Percentiles rank a stretch among this genome's conserved stretches.
Conservation (phyloP, 2,888 invertebrate genomes). For the Asteroscopus sphinx region DNA sequence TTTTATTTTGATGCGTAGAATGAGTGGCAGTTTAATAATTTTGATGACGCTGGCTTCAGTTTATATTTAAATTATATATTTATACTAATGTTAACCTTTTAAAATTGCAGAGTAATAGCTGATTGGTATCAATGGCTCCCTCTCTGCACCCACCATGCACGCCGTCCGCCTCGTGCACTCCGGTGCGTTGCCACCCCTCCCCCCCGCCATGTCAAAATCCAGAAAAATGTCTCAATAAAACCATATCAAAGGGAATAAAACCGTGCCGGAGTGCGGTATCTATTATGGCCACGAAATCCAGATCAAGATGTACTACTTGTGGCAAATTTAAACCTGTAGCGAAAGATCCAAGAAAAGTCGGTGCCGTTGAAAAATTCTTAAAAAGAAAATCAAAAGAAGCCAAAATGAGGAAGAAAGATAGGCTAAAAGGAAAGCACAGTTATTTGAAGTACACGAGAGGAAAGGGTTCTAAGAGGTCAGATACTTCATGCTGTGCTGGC, state of each 20-base stretch:
- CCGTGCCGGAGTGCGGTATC: conserved; percentile 82
- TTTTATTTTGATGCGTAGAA: conserved; percentile 51
- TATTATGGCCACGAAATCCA: conserved; percentile 77
- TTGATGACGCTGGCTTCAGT: conserved; percentile 71
- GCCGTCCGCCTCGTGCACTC: conserved; percentile 78
- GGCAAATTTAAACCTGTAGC: conserved; percentile 64
- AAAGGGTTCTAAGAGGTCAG: conserved; percentile 61
- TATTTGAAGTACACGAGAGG: conserved; percentile 68
- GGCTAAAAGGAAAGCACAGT: conserved; percentile 67
- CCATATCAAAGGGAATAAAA: conserved; percentile 70
- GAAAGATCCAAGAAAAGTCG: conserved; percentile 59
- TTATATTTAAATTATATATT: conserved; percentile 13
- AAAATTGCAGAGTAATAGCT: conserved; percentile 66
- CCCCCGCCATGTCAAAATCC: conserved; percentile 79
- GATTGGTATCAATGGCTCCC: conserved; percentile 70
- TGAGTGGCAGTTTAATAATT: conserved; percentile 71
- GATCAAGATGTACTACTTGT: conserved; percentile 70
- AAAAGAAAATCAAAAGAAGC: conserved; percentile 74
- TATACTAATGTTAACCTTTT: conserved; percentile 10
- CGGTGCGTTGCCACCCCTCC: conserved; percentile 79
- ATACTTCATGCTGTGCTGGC: conserved; percentile 74
- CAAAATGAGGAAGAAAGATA: conserved; percentile 72
- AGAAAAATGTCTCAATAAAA: conserved; percentile 76
- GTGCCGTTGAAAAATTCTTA: conserved; percentile 69
- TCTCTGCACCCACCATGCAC: conserved; percentile 81